Evolutionary conservation across 2,888 invertebrate species (phyloP), one percentile per base, ranked within the genome.

Genomic region (Meliscaeva auricollis): DNA sequence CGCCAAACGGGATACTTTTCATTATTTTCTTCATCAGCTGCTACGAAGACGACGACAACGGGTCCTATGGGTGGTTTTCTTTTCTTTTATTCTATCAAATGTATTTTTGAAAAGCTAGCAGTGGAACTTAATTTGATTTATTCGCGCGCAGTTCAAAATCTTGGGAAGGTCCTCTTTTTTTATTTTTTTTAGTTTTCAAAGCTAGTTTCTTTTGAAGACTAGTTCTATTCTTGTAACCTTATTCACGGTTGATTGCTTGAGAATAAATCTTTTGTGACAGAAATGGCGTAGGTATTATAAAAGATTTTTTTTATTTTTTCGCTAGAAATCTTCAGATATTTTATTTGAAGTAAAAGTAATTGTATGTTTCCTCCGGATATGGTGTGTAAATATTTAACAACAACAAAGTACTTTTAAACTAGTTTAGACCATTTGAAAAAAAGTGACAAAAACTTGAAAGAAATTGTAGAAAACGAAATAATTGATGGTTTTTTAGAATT

Each of bases 1-100:
- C 81, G 44, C 76, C 73, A 70, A 76, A 85, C 44, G 73, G 85
- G 85, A 81, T 72, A 58, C 26, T 46, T 64, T 64, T 13, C 6
- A 13, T 9, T 38, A 38, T 41, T 30, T 64, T 76, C 60, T 54
- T 69, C 66, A 75, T 69, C 66, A 75, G 74, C 70, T 70, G 73
- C 74, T 54, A n/a, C 4, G 11, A 5, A 3, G 13, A 7, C 3
- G 15, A 54, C n/a, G n/a, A n/a, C n/a, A n/a, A n/a, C n/a, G n/a
- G 30, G 11, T 58, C 5, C 13, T 8, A 50, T 66, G 35, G 66
- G 66, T 66, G 66, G 17, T 50, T 66, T 66, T 30, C 6, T 30
- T 62, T 30, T 26, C 6, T 62, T 46, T 5, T 17, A 15, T 13
- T 52, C 26, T 26, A 26, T 8, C n/a, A 26, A 1, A 11, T n/a